A percentile compares a stretch with the other conserved stretches of the same genome.
Conservation (phyloP, 2,113 vertebrate genomes). For the Strigops habroptila region DNA sequence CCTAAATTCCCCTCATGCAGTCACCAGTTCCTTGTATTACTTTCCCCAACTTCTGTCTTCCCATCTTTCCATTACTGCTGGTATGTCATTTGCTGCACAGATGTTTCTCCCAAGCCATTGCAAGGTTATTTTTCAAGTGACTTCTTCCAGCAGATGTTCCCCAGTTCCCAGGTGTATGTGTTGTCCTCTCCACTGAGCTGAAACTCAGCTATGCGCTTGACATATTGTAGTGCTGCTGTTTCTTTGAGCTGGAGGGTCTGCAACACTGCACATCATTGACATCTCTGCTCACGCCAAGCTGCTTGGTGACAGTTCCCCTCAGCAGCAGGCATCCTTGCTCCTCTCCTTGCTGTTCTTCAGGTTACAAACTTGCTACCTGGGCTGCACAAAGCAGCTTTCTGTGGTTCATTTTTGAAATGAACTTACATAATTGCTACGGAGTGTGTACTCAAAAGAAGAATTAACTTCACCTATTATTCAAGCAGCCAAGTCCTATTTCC, state of each 20-base stretch:
- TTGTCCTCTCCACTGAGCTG: background rate
- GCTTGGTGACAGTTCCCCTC: background rate
- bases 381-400: background rate
- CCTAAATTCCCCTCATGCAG: background rate
- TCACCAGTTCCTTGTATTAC: background rate
- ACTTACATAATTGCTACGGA: background rate
- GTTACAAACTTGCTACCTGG: background rate
- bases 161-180: constrained; percentile 45
- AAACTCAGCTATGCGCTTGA: background rate
- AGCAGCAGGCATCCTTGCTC: background rate
- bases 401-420: background rate
- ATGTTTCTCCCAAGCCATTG: constrained; percentile 65
- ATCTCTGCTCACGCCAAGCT: background rate
- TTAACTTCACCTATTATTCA: background rate
- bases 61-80: constrained; percentile 8
- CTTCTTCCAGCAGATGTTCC: constrained; percentile 75
- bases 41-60: background rate
- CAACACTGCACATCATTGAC: background rate
- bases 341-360: background rate
- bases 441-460: background rate
- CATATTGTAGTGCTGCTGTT: background rate
- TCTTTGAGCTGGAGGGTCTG: constrained; percentile 6
- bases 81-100: constrained; percentile 50
- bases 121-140: constrained; percentile 72
- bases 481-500: background rate